Percentiles rank a stretch among this genome's conserved stretches.
These are phyloP conservation scores for Spisula subtruncata DNA, from an alignment of 2,888 invertebrate genomes.

Conservation along the genomic window DNA sequence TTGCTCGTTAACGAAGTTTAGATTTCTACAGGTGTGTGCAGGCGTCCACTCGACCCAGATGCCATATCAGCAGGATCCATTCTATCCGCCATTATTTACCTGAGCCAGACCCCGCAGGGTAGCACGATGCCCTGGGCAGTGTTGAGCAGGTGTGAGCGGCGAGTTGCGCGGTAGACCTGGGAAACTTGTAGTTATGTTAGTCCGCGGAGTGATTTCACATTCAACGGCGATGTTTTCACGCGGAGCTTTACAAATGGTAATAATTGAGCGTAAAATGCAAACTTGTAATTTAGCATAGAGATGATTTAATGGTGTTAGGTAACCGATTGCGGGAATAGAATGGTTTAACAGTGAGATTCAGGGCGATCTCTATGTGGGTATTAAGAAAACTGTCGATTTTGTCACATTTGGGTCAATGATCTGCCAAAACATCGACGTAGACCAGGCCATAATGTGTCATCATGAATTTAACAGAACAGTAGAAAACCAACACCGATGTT, in stretches of 20 bases:
- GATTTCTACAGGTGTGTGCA: conserved; percentile 60
- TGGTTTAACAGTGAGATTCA: conserved; percentile 38
- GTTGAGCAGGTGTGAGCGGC: conserved; percentile 52
- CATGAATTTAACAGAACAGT: not conserved
- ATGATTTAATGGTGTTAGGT: conserved; percentile 55
- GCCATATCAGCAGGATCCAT: conserved; percentile 55
- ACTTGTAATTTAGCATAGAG: conserved; percentile 58
- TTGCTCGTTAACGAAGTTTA: conserved; percentile 53
- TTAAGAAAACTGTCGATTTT: conserved; percentile 52
- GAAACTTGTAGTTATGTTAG: conserved; percentile 43
- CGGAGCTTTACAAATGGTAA: conserved; percentile 49
- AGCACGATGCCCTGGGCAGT: conserved; percentile 37
- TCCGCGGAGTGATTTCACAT: conserved; percentile 41
- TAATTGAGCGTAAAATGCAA: conserved; percentile 56
- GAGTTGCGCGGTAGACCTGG: conserved; percentile 46
- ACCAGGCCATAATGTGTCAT: conserved; percentile 26
- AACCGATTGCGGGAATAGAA: conserved; percentile 35
- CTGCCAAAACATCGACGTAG: conserved; percentile 66
- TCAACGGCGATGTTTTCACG: conserved; percentile 50
- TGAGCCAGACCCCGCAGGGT: conserved; percentile 46
- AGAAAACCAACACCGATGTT: conserved; percentile 3
- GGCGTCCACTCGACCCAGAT: conserved; percentile 54
- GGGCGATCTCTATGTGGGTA: conserved; percentile 12
- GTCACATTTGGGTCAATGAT: conserved; percentile 57
- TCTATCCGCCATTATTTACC: conserved; percentile 49